Evolutionary conservation across 2,888 invertebrate genomes (phyloP).

Genomic region (Neoascia interrupta): DNA sequence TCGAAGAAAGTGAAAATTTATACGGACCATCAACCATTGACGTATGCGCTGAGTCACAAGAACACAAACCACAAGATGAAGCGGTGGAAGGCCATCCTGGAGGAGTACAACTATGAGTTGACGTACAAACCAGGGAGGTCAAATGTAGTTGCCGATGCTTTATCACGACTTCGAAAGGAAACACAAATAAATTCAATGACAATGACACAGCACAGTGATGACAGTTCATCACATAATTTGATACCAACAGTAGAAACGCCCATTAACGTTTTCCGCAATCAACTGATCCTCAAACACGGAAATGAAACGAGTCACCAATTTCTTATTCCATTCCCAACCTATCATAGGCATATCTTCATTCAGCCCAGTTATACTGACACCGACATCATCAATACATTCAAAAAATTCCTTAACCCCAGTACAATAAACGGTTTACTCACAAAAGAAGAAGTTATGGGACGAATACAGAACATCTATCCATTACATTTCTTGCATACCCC

Average conservation of each 20-base stretch:
- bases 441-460: conserved; percentile 25
- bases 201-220: too few relatives aligned
- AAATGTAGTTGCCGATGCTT: conserved; percentile 51
- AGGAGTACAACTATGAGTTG: conserved; percentile 54
- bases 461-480: conserved; percentile 46
- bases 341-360: too few relatives aligned
- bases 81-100: conserved; percentile 51
- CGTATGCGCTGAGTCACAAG: conserved; percentile 22
- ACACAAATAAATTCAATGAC: background rate
- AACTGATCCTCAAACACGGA: too few relatives aligned
- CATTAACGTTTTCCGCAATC: conserved; percentile 37
- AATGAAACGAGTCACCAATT: too few relatives aligned
- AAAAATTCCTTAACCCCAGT: conserved; percentile 33
- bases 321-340: background rate
- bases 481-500: conserved; percentile 38
- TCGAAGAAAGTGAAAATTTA: conserved; percentile 9
- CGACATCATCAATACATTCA: conserved; percentile 26
- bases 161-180: background rate
- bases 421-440: conserved; percentile 35
- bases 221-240: conserved; percentile 23
- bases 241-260: conserved; percentile 33
- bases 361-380: background rate
- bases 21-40: conserved; percentile 11
- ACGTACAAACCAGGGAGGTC: conserved; percentile 38
- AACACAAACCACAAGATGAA: conserved; percentile 28